These are phyloP conservation scores for Notocelia uddmanniana DNA, from an alignment of 2,888 invertebrate species.

Conservation along the genomic window DNA sequence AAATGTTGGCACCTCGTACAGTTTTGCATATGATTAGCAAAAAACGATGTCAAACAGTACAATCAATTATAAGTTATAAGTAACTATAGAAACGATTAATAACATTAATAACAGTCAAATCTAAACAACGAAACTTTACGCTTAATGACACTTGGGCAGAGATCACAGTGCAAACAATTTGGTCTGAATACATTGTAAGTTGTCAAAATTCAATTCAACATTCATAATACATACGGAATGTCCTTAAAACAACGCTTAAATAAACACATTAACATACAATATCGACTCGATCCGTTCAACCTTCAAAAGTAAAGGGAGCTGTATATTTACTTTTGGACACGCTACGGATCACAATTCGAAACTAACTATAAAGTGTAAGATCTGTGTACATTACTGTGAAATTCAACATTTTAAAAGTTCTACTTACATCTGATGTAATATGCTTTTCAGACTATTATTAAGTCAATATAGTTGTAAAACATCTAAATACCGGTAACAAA, in stretches of 20 bases:
- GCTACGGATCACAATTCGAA: not conserved
- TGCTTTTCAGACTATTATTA: conserved; percentile 5
- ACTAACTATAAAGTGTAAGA: conserved; percentile 23
- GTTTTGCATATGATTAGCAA: conserved; percentile 13
- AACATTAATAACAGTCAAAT: conserved; percentile 65
- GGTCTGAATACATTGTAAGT: conserved; percentile 23
- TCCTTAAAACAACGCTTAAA: conserved; percentile 40
- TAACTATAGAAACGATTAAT: conserved; percentile 51
- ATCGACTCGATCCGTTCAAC: conserved; percentile 31
- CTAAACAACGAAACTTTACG: conserved; percentile 51
- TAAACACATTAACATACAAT: conserved; percentile 18
- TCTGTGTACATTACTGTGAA: conserved; percentile 25
- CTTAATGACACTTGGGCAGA: conserved; percentile 58
- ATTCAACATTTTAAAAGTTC: conserved; percentile 34
- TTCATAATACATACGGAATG: conserved; percentile 41
- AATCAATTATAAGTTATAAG: conserved; percentile 23
- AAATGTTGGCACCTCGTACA: conserved; percentile 30
- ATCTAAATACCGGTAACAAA: conserved; percentile 11
- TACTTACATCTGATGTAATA: conserved; percentile 16
- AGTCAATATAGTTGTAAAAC: conserved; percentile 19
- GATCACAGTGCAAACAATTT: conserved; percentile 53
- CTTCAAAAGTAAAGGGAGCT: conserved; percentile 11
- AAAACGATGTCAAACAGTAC: conserved; percentile 12
- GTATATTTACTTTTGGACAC: conserved; percentile 14
- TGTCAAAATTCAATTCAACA: conserved; percentile 23